phyloP scores from a whole-genome alignment of 2,797 vertebrate genomes.

The Knipowitschia caucasica region DNA sequence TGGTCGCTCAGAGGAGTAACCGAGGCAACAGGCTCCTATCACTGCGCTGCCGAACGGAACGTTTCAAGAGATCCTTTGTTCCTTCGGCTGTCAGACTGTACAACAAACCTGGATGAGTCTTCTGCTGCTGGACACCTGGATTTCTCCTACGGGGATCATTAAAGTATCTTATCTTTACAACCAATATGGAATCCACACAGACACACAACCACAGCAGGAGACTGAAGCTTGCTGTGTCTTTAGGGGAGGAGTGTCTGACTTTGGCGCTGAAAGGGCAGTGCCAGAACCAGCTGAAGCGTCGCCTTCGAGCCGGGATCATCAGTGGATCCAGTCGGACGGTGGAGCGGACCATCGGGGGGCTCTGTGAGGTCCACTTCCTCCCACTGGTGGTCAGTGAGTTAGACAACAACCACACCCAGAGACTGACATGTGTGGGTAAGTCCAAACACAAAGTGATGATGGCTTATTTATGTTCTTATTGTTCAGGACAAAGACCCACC shows the following conservation, averaged over 20 bases:
- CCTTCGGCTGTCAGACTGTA: too few relatives aligned
- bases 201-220: neutral
- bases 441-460: slow-evolving; percentile 4
- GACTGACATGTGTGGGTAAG: slow-evolving; percentile 77
- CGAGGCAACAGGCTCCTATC: too few relatives aligned
- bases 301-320: slow-evolving; percentile 15
- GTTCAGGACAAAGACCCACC: neutral
- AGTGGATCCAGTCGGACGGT: slow-evolving; percentile 28
- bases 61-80: too few relatives aligned
- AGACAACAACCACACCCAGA: slow-evolving; percentile 74
- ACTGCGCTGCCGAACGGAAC: too few relatives aligned
- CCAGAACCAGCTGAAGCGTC: slow-evolving; percentile 79
- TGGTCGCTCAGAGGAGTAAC: too few relatives aligned
- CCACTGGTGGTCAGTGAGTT: slow-evolving; percentile 73
- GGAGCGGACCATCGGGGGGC: slow-evolving; percentile 56
- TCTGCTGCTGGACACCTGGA: too few relatives aligned
- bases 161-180: too few relatives aligned
- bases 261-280: slow-evolving; percentile 78
- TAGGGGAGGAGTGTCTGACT: slow-evolving; percentile 80
- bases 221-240: slow-evolving; percentile 9
- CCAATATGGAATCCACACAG: too few relatives aligned
- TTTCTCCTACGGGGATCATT: too few relatives aligned
- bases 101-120: too few relatives aligned
- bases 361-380: slow-evolving; percentile 81
- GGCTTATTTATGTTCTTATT: neutral